phyloP scores from a whole-genome alignment of 2,888 invertebrate species.

The Dusona sp. region DNA sequence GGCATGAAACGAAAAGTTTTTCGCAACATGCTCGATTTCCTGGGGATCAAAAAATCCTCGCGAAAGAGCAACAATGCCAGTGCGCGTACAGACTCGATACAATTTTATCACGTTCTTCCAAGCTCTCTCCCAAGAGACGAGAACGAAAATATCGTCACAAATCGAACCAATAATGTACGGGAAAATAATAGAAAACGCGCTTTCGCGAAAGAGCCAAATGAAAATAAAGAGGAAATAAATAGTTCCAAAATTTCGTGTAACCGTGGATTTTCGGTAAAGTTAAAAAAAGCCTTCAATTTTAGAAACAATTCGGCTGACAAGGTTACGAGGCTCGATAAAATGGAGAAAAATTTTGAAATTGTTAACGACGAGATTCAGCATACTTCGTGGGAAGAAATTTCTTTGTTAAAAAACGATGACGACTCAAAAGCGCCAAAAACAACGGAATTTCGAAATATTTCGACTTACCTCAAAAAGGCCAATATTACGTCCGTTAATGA shows the following conservation, averaged over 20 bases:
- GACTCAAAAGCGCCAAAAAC: not conserved
- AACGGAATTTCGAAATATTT: constrained; percentile 17
- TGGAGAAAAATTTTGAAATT: not conserved
- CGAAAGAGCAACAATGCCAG: not conserved
- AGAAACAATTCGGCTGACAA: not conserved
- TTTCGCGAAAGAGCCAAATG: not conserved
- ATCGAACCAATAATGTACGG: not conserved
- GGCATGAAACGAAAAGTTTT: constrained; percentile 8
- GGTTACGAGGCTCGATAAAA: not conserved
- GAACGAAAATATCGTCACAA: constrained; percentile 39
- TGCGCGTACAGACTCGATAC: constrained; percentile 31
- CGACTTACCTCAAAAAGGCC: constrained; percentile 24
- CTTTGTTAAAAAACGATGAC: not conserved
- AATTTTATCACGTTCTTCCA: not conserved
- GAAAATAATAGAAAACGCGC: no score
- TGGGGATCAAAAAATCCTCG: constrained; percentile 2
- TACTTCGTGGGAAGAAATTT: constrained; percentile 19
- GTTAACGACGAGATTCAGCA: constrained; percentile 20
- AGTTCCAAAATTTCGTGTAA: not conserved
- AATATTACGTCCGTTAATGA: not conserved
- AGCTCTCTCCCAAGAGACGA: not conserved
- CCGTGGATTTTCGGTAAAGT: constrained; percentile 7
- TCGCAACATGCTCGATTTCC: constrained; percentile 19
- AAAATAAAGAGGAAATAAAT: not conserved
- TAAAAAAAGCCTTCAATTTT: constrained; percentile 36